phyloP scores from a whole-genome alignment of 2,797 vertebrate genomes.

The Odontamblyopus rebecca region DNA sequence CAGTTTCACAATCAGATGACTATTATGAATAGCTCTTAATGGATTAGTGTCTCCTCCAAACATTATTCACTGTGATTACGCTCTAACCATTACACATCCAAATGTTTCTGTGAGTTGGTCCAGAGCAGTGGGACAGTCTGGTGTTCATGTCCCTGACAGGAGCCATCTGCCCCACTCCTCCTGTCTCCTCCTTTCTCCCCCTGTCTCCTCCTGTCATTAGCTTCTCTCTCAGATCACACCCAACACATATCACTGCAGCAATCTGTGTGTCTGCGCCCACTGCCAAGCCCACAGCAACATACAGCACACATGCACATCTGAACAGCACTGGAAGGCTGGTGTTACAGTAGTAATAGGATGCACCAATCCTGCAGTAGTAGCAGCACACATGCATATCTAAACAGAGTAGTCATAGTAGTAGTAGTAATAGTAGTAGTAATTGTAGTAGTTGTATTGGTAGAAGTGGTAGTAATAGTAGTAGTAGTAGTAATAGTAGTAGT shows the following conservation, averaged over 20 bases:
- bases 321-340: conserved; percentile 32
- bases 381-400: too few species aligned
- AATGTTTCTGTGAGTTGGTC: conserved; percentile 51
- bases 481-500: too few species aligned
- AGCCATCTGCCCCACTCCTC: conserved; percentile 78
- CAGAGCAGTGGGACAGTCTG: conserved; percentile 60
- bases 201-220: conserved; percentile 70
- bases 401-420: too few species aligned
- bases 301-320: conserved; percentile 60
- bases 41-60: conserved; percentile 29
- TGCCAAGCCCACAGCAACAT: conserved; percentile 60
- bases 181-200: conserved; percentile 35
- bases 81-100: conserved; percentile 39
- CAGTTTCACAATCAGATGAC: background rate
- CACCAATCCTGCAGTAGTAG: too few species aligned
- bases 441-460: too few species aligned
- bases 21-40: conserved; percentile 13
- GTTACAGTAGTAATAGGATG: too few species aligned
- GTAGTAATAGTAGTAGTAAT: too few species aligned
- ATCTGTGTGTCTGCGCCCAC: conserved; percentile 74
- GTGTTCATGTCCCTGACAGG: conserved; percentile 69
- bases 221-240: conserved; percentile 73
- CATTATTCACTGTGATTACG: conserved; percentile 47
- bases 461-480: too few species aligned
- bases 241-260: conserved; percentile 78